phyloP scores from a whole-genome alignment of 92 coral and sea anemone species.

The Epizoanthus scotinus region DNA sequence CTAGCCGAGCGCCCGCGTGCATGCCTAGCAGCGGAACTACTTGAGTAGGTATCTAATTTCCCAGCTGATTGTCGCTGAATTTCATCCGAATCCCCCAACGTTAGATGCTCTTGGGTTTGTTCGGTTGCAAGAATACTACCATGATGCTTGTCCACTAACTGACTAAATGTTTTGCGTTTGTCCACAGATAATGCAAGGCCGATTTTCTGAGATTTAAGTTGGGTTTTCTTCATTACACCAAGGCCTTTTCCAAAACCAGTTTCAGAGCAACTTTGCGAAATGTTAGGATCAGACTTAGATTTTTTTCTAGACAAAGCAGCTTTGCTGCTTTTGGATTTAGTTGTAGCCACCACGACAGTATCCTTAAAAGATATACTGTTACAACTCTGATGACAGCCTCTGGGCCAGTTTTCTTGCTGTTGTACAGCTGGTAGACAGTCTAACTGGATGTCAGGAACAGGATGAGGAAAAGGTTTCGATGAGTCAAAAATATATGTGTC shows the following conservation, averaged over 20 bases:
- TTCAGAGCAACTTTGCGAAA: neutral
- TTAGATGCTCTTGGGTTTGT: no score
- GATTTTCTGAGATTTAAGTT: neutral
- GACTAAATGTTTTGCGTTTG: neutral
- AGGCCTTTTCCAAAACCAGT: neutral
- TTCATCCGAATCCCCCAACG: no score
- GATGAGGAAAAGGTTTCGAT: neutral
- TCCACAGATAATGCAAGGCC: neutral
- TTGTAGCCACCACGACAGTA: neutral
- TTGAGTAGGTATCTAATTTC: neutral
- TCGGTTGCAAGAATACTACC: neutral
- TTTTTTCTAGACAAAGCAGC: neutral
- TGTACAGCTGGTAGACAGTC: neutral
- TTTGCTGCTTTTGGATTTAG: neutral
- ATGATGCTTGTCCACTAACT: neutral
- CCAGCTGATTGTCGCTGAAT: no score
- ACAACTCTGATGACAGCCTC: neutral
- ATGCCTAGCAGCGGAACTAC: neutral
- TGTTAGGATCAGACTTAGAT: neutral
- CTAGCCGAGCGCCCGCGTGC: constrained; percentile 8
- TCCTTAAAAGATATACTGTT: neutral
- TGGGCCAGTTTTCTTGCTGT: neutral
- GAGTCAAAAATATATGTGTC: neutral
- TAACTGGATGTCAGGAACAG: neutral
- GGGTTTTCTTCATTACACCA: neutral